Evolutionary conservation across 2,797 vertebrate species (phyloP).

Genomic region (Falco biarmicus): DNA sequence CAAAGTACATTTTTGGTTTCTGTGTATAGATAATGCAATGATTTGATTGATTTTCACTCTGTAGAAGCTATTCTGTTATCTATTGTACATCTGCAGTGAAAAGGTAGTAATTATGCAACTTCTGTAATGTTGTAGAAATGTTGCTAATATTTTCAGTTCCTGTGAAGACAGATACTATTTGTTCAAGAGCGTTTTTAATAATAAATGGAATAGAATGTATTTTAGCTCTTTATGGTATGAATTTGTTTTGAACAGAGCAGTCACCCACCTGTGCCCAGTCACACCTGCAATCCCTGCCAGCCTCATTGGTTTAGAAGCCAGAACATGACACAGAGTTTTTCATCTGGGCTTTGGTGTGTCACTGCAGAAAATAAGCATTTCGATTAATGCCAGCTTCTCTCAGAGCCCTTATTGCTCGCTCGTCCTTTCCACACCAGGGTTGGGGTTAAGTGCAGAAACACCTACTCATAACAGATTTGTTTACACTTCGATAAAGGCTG

Average conservation of each 20-base stretch:
- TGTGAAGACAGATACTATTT: not conserved
- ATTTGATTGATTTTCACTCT: not conserved
- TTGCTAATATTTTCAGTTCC: not conserved
- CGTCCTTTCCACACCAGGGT: not conserved
- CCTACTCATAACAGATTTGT: not conserved
- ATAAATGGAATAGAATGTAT: not conserved
- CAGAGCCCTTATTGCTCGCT: not conserved
- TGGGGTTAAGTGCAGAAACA: not conserved
- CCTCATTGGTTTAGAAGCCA: not conserved
- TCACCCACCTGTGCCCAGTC: not conserved
- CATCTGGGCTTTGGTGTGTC: not conserved
- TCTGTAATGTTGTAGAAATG: not conserved
- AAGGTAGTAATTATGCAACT: not conserved
- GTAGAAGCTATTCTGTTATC: not conserved
- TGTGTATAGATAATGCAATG: not conserved
- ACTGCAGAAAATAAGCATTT: not conserved
- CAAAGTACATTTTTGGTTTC: not conserved
- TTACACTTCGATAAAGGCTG: not conserved
- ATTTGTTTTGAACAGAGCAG: not conserved
- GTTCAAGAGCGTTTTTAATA: not conserved
- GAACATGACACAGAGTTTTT: not conserved
- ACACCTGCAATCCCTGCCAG: not conserved
- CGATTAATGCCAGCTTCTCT: not conserved
- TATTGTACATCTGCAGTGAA: not conserved
- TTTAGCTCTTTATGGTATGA: not conserved